Conservation (phyloP, 2,888 invertebrate species). For the Anthrax anthrax region DNA sequence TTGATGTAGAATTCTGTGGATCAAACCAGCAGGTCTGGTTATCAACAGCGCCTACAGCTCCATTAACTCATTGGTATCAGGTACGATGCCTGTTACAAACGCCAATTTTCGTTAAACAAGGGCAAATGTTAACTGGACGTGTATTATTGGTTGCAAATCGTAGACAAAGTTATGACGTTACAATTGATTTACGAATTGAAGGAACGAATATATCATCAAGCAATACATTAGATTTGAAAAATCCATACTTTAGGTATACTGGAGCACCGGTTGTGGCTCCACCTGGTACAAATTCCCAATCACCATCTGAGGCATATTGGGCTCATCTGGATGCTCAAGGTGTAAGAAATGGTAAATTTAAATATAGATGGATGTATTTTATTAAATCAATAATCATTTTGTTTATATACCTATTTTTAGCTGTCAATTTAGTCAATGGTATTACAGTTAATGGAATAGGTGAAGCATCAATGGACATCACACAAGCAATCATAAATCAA, state of each 20-base stretch:
- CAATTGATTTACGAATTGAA: conserved; percentile 83
- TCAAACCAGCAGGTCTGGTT: conserved; percentile 85
- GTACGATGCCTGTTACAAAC: conserved; percentile 88
- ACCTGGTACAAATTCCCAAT: conserved; percentile 77
- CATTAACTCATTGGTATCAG: conserved; percentile 98
- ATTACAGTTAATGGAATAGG: conserved; percentile 60
- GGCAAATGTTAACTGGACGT: conserved; percentile 76
- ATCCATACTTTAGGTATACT: conserved; percentile 95
- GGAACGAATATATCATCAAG: conserved; percentile 73
- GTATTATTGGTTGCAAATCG: conserved; percentile 85
- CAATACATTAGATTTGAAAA: conserved; percentile 92
- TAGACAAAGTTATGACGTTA: conserved; percentile 97
- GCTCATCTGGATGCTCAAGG: conserved; percentile 65
- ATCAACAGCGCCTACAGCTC: conserved; percentile 94
- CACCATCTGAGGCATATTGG: conserved; percentile 91
- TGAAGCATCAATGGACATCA: conserved; percentile 56
- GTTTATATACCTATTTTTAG: conserved; percentile 24
- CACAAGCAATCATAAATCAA: conserved; percentile 37
- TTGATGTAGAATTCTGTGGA: conserved; percentile 94
- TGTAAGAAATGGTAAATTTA: conserved; percentile 22
- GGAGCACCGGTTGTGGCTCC: conserved; percentile 86
- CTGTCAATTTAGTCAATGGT: conserved; percentile 60
- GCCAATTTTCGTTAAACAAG: conserved; percentile 88
- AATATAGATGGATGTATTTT: not conserved
- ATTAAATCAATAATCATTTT: not conserved